A percentile compares a stretch with the other conserved stretches of the same genome.
Evolutionary conservation across 2,888 invertebrate species (phyloP).

Genomic region (Cerastis leucographa): DNA sequence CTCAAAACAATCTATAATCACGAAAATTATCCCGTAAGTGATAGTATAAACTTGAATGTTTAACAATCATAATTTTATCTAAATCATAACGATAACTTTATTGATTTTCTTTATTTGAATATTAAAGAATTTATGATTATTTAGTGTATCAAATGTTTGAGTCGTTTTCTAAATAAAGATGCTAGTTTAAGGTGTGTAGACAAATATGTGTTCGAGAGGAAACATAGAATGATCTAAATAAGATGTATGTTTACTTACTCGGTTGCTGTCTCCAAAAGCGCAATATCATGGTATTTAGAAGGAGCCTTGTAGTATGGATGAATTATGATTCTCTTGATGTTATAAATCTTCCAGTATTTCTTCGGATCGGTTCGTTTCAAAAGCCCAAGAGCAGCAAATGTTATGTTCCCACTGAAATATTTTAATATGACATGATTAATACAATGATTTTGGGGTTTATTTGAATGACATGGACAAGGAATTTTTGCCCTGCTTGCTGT

Average conservation of each 20-base stretch:
- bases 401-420: slow-evolving; percentile 53
- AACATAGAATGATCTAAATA: neutral
- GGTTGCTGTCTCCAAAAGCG: slow-evolving; percentile 70
- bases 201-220: no score
- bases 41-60: neutral
- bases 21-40: no score
- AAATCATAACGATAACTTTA: neutral
- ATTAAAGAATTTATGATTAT: neutral
- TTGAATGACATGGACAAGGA: neutral
- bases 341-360: slow-evolving; percentile 53
- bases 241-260: slow-evolving; percentile 47
- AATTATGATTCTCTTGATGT: slow-evolving; percentile 56
- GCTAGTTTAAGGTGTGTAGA: no score
- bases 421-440: neutral
- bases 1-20: no score
- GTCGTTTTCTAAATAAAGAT: neutral
- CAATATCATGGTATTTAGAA: slow-evolving; percentile 76
- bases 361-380: slow-evolving; percentile 55
- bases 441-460: neutral
- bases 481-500: neutral
- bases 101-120: neutral
- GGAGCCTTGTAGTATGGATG: slow-evolving; percentile 73
- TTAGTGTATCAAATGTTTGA: slow-evolving; percentile 4
- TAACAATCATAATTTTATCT: neutral
- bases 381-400: slow-evolving; percentile 56